Conservation (phyloP, 92 coral and sea anemone species). For the Siderastrea siderea region DNA sequence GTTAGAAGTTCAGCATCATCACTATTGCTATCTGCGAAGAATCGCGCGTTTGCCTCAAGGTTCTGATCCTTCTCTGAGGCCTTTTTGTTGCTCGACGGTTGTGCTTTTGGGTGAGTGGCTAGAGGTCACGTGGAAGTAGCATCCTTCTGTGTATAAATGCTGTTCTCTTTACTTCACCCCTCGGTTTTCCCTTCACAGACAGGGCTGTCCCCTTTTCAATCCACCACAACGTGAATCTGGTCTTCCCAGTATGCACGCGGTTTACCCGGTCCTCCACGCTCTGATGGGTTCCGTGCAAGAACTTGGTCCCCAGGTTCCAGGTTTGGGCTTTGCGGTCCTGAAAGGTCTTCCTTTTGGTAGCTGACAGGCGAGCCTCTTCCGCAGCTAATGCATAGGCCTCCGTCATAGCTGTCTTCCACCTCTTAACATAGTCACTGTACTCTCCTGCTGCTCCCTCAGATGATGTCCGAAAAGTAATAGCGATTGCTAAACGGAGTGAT, state of each 20-base stretch:
- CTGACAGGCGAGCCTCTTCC: background rate
- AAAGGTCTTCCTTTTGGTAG: slow-evolving; percentile 8
- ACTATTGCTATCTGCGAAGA: too few relatives aligned
- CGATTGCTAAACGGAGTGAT: background rate
- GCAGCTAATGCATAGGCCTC: slow-evolving; percentile 39
- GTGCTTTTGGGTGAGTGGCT: background rate
- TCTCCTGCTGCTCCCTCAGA: too few relatives aligned
- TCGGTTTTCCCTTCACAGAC: slow-evolving; percentile 40
- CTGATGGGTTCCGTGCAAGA: slow-evolving; percentile 43
- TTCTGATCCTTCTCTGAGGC: background rate
- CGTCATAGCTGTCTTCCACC: background rate
- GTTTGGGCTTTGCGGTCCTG: slow-evolving; percentile 37
- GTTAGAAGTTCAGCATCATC: too few relatives aligned
- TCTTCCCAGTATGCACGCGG: slow-evolving; percentile 55
- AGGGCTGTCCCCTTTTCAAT: slow-evolving; percentile 25
- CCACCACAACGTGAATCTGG: slow-evolving; percentile 44
- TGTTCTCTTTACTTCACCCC: background rate
- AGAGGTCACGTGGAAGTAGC: slow-evolving; percentile 42
- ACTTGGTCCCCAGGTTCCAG: slow-evolving; percentile 41
- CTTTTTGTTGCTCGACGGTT: background rate
- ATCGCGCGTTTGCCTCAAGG: background rate
- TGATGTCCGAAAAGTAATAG: background rate
- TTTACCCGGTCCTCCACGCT: slow-evolving; percentile 37
- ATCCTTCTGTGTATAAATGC: slow-evolving; percentile 29
- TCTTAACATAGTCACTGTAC: too few relatives aligned